Evolutionary conservation across 2,888 invertebrate genomes (phyloP), one percentile per base, ranked within the genome.

Genomic region (Ophion costatus): DNA sequence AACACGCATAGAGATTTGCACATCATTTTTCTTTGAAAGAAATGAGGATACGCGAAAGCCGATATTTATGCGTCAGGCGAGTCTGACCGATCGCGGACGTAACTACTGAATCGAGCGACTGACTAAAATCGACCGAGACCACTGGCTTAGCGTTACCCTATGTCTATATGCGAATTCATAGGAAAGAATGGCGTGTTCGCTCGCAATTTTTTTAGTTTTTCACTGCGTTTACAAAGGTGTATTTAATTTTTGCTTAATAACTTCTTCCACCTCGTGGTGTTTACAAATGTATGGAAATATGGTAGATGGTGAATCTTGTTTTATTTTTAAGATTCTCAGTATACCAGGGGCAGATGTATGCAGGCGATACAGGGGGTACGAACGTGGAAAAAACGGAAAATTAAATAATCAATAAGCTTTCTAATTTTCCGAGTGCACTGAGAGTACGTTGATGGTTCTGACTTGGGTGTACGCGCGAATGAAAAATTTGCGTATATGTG

Each of bases 351-450:
- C 11, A 17, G 69, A 45, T 10, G 20, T 20, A 20, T 51, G 76
- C 24, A 17, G 7, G 7, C 4, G 10, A 69, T 24, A 9, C 4
- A 22, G 20, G 61, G 29, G 38, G 42, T 51, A 17, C 51, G 56
- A 29, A 33, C 76, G 29, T 29, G 63, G 5, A 70, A 57, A 9
- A 38, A 71, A 56, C n/a, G 69, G 73, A 56, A 74, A 81, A 88
- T 51, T 3, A 51, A 14, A 51, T 14, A 51, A 89, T 91, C 90
- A 89, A 90, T 90, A 88, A 83, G 71, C 82, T 80, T 88, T 88
- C 87, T 90, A 91, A 90, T 91, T 91, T 91, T 88, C 90, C 90
- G 89, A 88, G 90, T 87, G 90, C 89, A 79, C 82, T 63, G 64
- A n/a, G 61, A n/a, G 61, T 29, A 77, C 67, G 56, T 76, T 69